Percentiles rank a stretch among this genome's conserved stretches.
Conservation (phyloP, 2,888 invertebrate genomes). For the Galerucella pusilla region DNA sequence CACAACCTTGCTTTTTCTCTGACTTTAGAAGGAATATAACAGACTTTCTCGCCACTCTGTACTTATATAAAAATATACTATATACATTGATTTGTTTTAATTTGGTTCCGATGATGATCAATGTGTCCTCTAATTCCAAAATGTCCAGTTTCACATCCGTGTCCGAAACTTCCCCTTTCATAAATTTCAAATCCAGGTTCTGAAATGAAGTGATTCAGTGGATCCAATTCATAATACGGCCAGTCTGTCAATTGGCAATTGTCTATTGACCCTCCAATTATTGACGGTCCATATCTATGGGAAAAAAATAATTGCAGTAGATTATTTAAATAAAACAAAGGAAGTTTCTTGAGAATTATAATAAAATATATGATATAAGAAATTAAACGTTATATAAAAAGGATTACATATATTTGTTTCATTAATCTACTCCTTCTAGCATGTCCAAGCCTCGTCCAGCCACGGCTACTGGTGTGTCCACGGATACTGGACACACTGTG, state of each 20-base stretch:
- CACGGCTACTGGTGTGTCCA: too few relatives aligned
- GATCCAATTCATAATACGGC: slow-evolving; percentile 74
- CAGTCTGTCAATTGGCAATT: slow-evolving; percentile 85
- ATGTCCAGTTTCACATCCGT: slow-evolving; percentile 81
- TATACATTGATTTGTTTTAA: slow-evolving; percentile 3
- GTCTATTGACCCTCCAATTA: slow-evolving; percentile 73
- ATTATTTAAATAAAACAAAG: neutral
- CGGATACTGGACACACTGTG: too few relatives aligned
- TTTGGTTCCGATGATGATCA: slow-evolving; percentile 57
- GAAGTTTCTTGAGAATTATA: too few relatives aligned
- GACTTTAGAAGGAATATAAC: too few relatives aligned
- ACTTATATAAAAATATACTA: neutral
- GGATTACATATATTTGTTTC: too few relatives aligned
- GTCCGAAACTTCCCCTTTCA: slow-evolving; percentile 83
- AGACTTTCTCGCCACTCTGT: neutral
- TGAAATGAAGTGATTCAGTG: slow-evolving; percentile 69
- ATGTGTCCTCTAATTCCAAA: slow-evolving; percentile 60
- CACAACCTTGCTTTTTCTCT: too few relatives aligned
- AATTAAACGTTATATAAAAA: too few relatives aligned
- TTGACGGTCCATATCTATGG: slow-evolving; percentile 74
- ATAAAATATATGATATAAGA: too few relatives aligned
- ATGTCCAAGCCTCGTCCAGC: too few relatives aligned
- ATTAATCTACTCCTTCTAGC: too few relatives aligned
- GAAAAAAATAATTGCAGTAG: slow-evolving; percentile 2
- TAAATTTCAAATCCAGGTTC: slow-evolving; percentile 80